These are phyloP conservation scores for Acanthopagrus latus DNA, from an alignment of 2,797 vertebrate genomes.

Conservation along the genomic window DNA sequence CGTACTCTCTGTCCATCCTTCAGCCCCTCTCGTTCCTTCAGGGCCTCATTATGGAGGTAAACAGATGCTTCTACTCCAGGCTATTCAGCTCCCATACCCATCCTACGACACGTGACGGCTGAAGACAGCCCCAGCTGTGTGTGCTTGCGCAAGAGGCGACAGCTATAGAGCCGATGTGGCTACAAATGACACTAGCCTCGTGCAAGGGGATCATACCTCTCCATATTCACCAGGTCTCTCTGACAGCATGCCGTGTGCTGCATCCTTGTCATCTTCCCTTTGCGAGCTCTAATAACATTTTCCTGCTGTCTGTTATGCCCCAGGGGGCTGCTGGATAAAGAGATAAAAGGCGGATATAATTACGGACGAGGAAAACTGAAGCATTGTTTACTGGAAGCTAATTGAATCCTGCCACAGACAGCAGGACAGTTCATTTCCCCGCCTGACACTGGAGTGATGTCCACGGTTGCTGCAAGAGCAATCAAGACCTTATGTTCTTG, in stretches of 20 bases:
- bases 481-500: not conserved
- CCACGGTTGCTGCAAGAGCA: not conserved
- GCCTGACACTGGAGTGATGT: slow-evolving; percentile 22
- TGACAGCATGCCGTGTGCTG: slow-evolving; percentile 27
- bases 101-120: slow-evolving; percentile 36
- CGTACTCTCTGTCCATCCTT: slow-evolving; percentile 3
- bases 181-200: slow-evolving; percentile 34
- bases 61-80: slow-evolving; percentile 48
- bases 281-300: slow-evolving; percentile 60
- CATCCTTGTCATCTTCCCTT: slow-evolving; percentile 36
- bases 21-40: slow-evolving; percentile 20
- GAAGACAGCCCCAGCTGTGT: slow-evolving; percentile 42
- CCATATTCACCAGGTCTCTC: slow-evolving; percentile 40
- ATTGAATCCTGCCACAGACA: slow-evolving; percentile 67
- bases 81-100: slow-evolving; percentile 37
- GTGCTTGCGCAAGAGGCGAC: slow-evolving; percentile 13
- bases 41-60: slow-evolving; percentile 53
- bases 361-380: slow-evolving; percentile 54
- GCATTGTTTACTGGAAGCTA: slow-evolving; percentile 65
- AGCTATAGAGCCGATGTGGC: slow-evolving; percentile 6
- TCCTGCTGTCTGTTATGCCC: slow-evolving; percentile 33
- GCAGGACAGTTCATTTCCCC: slow-evolving; percentile 20
- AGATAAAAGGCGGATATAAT: slow-evolving; percentile 64
- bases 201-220: slow-evolving; percentile 9
- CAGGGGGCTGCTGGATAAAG: slow-evolving; percentile 51